Percentiles rank a stretch among this genome's conserved stretches.
Conservation (phyloP, 2,888 invertebrate species). For the Villa cingulata region DNA sequence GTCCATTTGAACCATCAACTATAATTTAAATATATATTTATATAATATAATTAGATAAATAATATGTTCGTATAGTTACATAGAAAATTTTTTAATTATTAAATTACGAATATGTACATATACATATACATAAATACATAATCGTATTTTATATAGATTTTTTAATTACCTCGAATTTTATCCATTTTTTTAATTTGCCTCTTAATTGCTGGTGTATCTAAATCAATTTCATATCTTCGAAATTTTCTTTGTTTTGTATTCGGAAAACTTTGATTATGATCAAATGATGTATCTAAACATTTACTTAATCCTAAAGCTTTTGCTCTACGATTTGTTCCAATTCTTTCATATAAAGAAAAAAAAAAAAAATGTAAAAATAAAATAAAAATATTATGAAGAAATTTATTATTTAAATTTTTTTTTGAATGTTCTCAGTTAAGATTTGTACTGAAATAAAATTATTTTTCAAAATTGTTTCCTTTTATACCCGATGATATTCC, state of each 20-base stretch:
- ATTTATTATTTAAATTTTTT: too few relatives aligned
- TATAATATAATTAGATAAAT: neutral
- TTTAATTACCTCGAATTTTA: constrained; percentile 39
- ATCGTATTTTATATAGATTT: neutral
- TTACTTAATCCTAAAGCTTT: constrained; percentile 9
- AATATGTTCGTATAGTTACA: too few relatives aligned
- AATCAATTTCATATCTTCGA: constrained; percentile 17
- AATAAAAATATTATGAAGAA: too few relatives aligned
- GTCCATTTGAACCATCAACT: constrained; percentile 43
- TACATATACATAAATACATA: neutral
- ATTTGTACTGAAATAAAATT: too few relatives aligned
- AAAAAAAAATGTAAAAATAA: neutral
- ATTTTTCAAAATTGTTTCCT: too few relatives aligned
- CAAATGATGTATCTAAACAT: constrained; percentile 36
- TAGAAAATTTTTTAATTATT: too few relatives aligned
- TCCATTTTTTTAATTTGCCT: constrained; percentile 35
- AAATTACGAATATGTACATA: too few relatives aligned
- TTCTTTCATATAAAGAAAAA: constrained; percentile 37
- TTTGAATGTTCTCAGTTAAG: too few relatives aligned
- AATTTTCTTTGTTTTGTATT: constrained; percentile 21
- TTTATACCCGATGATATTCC: too few relatives aligned
- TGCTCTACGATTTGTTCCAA: constrained; percentile 41
- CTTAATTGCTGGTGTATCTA: constrained; percentile 20
- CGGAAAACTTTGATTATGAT: constrained; percentile 51
- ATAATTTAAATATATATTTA: constrained; percentile 8